Base-by-base conservation (phyloP, 1,140 invertebrate species). In the Cotesia typhae region DNA sequence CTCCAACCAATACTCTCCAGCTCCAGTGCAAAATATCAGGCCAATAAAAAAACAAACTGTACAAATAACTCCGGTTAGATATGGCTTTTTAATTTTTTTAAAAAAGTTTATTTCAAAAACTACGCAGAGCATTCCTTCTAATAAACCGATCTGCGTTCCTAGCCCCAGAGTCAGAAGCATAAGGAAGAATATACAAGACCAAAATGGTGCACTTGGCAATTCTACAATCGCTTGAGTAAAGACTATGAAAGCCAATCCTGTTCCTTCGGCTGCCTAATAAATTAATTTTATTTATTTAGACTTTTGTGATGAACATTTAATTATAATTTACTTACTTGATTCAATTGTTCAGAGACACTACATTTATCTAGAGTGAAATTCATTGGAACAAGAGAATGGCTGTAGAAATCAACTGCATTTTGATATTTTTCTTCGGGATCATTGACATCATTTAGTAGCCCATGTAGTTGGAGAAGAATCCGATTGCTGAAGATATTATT, bases 1-100 rank as follows among this genome's bases (percentile, higher is more conserved):
- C 83, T 94, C 95, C 10, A 98, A 89, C 96, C 96, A 97, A 84
- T 98, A 98, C 87, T 97, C 95, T 35, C 96, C 96, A 60, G 95
- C 94, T 70, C 95, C 95, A 52, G 95, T 95, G 74, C 94, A 94
- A 89, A 98, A 98, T 68, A 96, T 91, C 66, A 97, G 87, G 35
- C 96, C 96, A 71, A 96, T 91, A 74, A 92, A 87, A 88, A 96
- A 97, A 79, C 94, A 96, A 67, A 95, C 88, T 0, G 91, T 78
- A 84, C 96, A 97, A 3, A 97, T 91, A 64, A 91, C 88, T 69
- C 91, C 95, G 82, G 95, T 96, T 55, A 96, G 90, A 81, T 94
- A 92, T 80, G 94, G 94, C 82, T 97, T 97, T 80, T 92, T 92
- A 77, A 97, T 90, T 78, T 94, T 89, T 79, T 94, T 95, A 78